Percentiles rank a stretch among this genome's conserved stretches.
These are phyloP conservation scores for Nannoperca australis DNA, from an alignment of 2,797 vertebrate species.

Conservation along the genomic window DNA sequence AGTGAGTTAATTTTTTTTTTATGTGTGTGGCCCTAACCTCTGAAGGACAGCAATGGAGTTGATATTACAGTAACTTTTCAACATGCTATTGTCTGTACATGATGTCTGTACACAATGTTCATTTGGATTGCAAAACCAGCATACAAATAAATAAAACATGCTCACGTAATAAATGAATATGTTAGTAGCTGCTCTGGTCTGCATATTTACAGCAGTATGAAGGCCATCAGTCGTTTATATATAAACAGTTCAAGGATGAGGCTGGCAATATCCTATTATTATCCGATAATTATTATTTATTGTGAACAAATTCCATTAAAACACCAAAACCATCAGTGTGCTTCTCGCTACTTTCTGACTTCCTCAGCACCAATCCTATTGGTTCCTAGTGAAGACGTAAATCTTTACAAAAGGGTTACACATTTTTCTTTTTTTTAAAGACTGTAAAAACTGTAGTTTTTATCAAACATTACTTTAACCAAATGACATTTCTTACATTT, in stretches of 20 bases:
- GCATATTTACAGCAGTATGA: conserved; percentile 33
- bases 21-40: not conserved
- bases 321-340: not conserved
- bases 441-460: not conserved
- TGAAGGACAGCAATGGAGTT: not conserved
- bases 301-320: conserved; percentile 1
- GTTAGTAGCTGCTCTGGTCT: conserved; percentile 24
- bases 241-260: not conserved
- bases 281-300: not conserved
- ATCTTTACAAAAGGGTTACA: not conserved
- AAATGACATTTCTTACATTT: not conserved
- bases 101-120: not conserved
- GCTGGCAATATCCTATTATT: not conserved
- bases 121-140: conserved; percentile 44
- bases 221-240: not conserved
- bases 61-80: conserved; percentile 9
- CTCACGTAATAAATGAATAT: conserved; percentile 21
- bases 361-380: not conserved
- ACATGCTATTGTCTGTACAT: conserved; percentile 5
- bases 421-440: too few species aligned
- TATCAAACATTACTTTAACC: conserved; percentile 4
- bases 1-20: not conserved
- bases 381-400: not conserved
- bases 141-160: conserved; percentile 44
- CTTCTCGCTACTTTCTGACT: not conserved